These are phyloP conservation scores for Argyrosomus japonicus DNA, from an alignment of 2,113 vertebrate genomes.

Conservation along the genomic window DNA sequence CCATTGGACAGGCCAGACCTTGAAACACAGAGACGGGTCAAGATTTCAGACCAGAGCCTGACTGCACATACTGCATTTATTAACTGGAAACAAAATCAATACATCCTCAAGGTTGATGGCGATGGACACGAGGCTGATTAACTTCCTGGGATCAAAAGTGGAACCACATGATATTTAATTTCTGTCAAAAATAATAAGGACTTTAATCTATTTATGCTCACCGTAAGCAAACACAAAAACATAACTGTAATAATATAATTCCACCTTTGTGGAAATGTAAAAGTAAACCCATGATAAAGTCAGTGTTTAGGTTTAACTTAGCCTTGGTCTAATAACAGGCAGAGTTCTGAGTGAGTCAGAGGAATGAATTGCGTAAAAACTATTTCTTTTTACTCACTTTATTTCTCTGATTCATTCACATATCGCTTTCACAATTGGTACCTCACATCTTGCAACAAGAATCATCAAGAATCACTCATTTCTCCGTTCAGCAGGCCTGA, in stretches of 20 bases:
- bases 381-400: background rate
- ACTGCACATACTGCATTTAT: constrained; percentile 18
- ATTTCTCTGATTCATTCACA: background rate
- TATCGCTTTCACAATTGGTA: background rate
- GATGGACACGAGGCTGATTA: background rate
- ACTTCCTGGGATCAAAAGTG: background rate
- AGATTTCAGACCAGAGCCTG: constrained; percentile 10
- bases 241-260: background rate
- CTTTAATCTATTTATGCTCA: background rate
- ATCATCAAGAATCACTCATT: background rate
- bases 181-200: background rate
- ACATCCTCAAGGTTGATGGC: constrained; percentile 2
- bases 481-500: background rate
- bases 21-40: constrained; percentile 13
- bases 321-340: background rate
- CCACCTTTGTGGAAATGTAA: background rate
- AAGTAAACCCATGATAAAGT: background rate
- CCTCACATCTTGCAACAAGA: background rate
- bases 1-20: constrained; percentile 79
- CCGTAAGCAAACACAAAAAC: background rate
- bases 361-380: no score
- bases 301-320: no score
- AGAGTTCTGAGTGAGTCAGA: background rate
- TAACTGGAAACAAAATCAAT: constrained; percentile 3
- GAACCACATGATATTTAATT: background rate